phyloP scores from a whole-genome alignment of 1,140 invertebrate species.

The Mylabris phalerata region DNA sequence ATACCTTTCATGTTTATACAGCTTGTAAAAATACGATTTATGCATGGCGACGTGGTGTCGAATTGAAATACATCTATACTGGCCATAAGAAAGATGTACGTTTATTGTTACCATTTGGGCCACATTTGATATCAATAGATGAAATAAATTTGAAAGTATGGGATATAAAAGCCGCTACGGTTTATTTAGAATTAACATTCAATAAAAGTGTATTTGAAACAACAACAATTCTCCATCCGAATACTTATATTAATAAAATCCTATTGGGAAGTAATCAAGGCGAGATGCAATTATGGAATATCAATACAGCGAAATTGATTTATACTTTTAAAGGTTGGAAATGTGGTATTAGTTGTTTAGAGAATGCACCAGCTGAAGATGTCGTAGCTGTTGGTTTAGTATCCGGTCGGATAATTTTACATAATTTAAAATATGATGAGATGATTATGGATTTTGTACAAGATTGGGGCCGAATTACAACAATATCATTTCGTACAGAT shows the following conservation, averaged over 20 bases:
- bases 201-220: slow-evolving; percentile 66
- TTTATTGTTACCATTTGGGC: slow-evolving; percentile 78
- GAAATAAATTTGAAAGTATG: slow-evolving; percentile 70
- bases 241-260: slow-evolving; percentile 91
- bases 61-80: slow-evolving; percentile 75
- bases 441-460: slow-evolving; percentile 81
- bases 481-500: slow-evolving; percentile 83
- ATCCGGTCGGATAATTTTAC: slow-evolving; percentile 76
- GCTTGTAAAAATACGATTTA: slow-evolving; percentile 71
- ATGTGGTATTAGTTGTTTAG: slow-evolving; percentile 60
- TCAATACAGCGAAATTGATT: slow-evolving; percentile 70
- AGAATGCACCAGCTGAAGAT: slow-evolving; percentile 83
- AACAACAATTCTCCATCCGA: slow-evolving; percentile 76
- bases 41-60: slow-evolving; percentile 81
- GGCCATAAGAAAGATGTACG: slow-evolving; percentile 70
- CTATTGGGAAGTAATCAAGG: slow-evolving; percentile 89
- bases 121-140: slow-evolving; percentile 81
- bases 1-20: slow-evolving; percentile 77
- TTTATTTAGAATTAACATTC: slow-evolving; percentile 65
- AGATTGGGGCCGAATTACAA: slow-evolving; percentile 85
- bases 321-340: slow-evolving; percentile 77
- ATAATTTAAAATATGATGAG: slow-evolving; percentile 85
- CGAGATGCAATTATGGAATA: slow-evolving; percentile 83
- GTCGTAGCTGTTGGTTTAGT: slow-evolving; percentile 80
- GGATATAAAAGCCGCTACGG: slow-evolving; percentile 69